phyloP scores from a whole-genome alignment of 1,140 invertebrate genomes.

The Formica selysi region DNA sequence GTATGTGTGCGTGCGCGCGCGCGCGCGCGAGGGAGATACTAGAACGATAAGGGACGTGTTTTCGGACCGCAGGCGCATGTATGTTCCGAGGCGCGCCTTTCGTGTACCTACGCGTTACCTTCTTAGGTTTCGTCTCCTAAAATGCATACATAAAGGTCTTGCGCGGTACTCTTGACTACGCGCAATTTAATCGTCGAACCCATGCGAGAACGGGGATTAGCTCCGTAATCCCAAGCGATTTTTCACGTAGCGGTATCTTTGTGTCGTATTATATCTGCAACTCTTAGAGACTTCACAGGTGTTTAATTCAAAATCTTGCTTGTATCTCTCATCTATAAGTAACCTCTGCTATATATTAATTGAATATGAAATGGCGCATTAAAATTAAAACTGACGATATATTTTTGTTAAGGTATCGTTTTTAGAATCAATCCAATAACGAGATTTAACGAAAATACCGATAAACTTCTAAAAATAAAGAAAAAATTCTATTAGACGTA shows the following conservation, averaged over 20 bases:
- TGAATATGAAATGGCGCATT: background rate
- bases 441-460: background rate
- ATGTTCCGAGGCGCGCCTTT: constrained; percentile 67
- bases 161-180: constrained; percentile 24
- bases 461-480: background rate
- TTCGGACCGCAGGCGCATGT: constrained; percentile 66
- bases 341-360: background rate
- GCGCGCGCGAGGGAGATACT: constrained; percentile 77
- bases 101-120: constrained; percentile 66
- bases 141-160: constrained; percentile 43
- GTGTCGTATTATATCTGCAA: background rate
- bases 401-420: background rate
- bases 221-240: background rate
- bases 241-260: background rate
- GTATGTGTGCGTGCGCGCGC: no score
- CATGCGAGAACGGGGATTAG: constrained; percentile 20
- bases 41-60: constrained; percentile 78
- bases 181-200: constrained; percentile 31
- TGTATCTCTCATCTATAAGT: background rate
- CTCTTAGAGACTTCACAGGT: no score
- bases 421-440: background rate
- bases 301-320: background rate
- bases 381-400: background rate
- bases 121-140: constrained; percentile 55
- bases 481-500: no score